These are phyloP conservation scores for Aproaerema taeniolella DNA, from an alignment of 2,888 invertebrate species.

Conservation along the genomic window DNA sequence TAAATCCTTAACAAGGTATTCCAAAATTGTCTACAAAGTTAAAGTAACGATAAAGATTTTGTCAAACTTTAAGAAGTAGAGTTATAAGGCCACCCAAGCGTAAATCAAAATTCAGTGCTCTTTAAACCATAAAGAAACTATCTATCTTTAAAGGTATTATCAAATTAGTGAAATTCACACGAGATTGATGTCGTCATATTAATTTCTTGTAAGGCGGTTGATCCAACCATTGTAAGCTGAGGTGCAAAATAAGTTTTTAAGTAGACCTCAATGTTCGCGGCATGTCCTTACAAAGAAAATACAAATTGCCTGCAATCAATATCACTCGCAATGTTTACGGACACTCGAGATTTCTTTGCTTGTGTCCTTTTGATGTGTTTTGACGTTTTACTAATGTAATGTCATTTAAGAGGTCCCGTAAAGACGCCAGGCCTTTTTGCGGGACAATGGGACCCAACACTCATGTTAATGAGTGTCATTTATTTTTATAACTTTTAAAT, in stretches of 20 bases:
- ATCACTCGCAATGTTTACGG: constrained; percentile 47
- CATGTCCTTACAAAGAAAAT: constrained; percentile 51
- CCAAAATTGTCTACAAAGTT: no score
- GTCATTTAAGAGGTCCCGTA: constrained; percentile 57
- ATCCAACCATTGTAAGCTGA: constrained; percentile 39
- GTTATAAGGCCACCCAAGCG: no score
- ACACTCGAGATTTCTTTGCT: constrained; percentile 43
- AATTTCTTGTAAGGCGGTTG: constrained; percentile 34
- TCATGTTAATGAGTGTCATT: constrained; percentile 68
- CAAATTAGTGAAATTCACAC: no score
- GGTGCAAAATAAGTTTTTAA: constrained; percentile 52
- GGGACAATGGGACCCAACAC: constrained; percentile 49
- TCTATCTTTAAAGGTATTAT: no score
- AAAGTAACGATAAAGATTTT: no score
- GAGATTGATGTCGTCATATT: constrained; percentile 39
- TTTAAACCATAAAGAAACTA: no score
- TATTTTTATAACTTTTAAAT: constrained; percentile 72
- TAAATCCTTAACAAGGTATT: no score
- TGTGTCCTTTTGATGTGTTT: constrained; percentile 70
- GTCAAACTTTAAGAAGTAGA: no score
- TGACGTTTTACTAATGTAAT: constrained; percentile 74
- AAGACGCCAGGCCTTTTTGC: constrained; percentile 43
- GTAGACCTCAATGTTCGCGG: constrained; percentile 44
- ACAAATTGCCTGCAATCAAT: constrained; percentile 70
- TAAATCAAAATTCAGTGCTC: no score